Percentiles rank a stretch among this genome's conserved stretches.
phyloP scores from a whole-genome alignment of 2,888 invertebrate species.

The Athalia cordata region DNA sequence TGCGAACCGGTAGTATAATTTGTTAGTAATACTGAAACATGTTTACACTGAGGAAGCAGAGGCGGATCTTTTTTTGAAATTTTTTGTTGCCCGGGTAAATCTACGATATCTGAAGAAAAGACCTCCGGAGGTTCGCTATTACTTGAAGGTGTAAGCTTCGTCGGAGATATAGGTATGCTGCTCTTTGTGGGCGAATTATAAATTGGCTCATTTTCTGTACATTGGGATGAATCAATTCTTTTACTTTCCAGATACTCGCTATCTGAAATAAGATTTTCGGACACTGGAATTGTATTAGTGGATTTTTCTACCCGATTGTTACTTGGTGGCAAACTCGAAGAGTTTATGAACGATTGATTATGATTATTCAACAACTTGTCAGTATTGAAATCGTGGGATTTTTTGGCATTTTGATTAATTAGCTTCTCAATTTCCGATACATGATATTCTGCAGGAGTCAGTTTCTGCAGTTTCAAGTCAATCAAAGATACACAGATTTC shows the following conservation, averaged over 20 bases:
- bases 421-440: slow-evolving; percentile 10
- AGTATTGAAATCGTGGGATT: background rate
- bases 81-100: background rate
- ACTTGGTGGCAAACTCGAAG: background rate
- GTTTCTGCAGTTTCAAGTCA: slow-evolving; percentile 1
- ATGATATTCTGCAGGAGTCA: background rate
- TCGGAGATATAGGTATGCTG: background rate
- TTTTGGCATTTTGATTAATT: background rate
- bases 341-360: background rate
- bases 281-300: background rate
- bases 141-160: background rate
- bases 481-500: background rate
- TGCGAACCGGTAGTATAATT: no score
- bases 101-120: background rate
- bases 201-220: background rate
- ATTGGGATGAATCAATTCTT: no score
- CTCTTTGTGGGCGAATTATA: background rate
- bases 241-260: no score
- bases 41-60: no score
- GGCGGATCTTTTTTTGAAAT: background rate
- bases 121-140: background rate
- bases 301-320: background rate
- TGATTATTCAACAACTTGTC: background rate
- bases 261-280: background rate
- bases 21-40: no score